phyloP scores from a whole-genome alignment of 2,113 vertebrate species.

The Dendrocopos noguchii region DNA sequence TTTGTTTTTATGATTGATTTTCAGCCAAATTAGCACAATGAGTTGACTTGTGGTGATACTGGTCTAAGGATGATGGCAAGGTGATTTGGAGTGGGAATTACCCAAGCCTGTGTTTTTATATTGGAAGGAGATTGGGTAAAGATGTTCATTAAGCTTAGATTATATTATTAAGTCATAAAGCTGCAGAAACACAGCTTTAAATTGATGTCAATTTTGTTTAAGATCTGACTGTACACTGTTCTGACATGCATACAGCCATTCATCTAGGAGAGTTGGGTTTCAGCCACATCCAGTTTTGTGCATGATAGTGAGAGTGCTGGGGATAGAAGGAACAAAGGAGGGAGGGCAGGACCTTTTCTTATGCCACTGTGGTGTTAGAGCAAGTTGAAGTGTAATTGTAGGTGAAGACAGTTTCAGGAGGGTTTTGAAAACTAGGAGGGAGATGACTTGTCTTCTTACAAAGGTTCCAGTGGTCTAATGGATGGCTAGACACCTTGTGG shows the following conservation, averaged over 20 bases:
- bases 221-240: neutral
- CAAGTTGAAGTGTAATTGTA: neutral
- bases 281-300: neutral
- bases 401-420: neutral
- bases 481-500: neutral
- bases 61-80: neutral
- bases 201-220: rapidly evolving
- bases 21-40: neutral
- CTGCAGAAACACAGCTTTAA: neutral
- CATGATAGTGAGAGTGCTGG: rapidly evolving
- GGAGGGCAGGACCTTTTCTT: no score
- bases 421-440: neutral
- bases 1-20: neutral
- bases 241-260: neutral
- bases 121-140: neutral
- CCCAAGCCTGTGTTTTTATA: neutral
- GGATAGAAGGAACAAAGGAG: neutral
- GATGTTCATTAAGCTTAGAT: neutral
- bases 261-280: neutral
- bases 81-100: neutral
- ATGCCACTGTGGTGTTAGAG: neutral
- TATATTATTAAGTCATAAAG: neutral
- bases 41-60: neutral
- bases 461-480: neutral
- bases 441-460: neutral